These are phyloP conservation scores for Spisula solida DNA, from an alignment of 2,888 invertebrate genomes.

Conservation along the genomic window DNA sequence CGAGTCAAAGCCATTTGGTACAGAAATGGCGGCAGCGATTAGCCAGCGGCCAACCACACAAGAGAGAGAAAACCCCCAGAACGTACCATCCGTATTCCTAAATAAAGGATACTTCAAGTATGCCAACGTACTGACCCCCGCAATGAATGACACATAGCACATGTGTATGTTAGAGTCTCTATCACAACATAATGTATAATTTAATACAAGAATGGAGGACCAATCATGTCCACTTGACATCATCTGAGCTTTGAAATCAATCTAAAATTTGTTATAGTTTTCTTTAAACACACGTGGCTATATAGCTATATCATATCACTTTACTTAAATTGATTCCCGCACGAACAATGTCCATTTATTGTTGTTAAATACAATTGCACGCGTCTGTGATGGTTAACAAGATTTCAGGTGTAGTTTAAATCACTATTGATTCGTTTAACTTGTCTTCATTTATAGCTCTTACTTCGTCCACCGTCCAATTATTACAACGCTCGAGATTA, in stretches of 20 bases:
- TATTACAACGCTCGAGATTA: conserved; percentile 35
- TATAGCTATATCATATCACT: conserved; percentile 35
- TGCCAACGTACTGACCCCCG: too few species aligned
- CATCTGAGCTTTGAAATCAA: conserved; percentile 34
- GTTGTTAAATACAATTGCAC: conserved; percentile 51
- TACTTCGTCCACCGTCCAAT: conserved; percentile 41
- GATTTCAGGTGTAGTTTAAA: conserved; percentile 43
- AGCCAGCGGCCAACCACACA: too few species aligned
- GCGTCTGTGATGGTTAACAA: conserved; percentile 36
- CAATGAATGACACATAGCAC: not conserved
- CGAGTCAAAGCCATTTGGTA: too few species aligned
- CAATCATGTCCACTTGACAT: not conserved
- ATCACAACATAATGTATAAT: not conserved
- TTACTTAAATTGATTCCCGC: conserved; percentile 31
- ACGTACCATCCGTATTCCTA: too few species aligned
- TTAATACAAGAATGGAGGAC: not conserved
- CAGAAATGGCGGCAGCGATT: too few species aligned
- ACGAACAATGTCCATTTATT: conserved; percentile 31
- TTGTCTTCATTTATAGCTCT: conserved; percentile 42
- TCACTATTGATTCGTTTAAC: conserved; percentile 40
- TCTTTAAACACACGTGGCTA: conserved; percentile 45
- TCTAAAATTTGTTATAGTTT: conserved; percentile 3
- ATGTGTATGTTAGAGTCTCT: not conserved
- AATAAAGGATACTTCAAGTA: too few species aligned
- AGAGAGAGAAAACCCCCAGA: too few species aligned